Base-by-base conservation (phyloP, 1,140 invertebrate species). In the Achroia grisella region DNA sequence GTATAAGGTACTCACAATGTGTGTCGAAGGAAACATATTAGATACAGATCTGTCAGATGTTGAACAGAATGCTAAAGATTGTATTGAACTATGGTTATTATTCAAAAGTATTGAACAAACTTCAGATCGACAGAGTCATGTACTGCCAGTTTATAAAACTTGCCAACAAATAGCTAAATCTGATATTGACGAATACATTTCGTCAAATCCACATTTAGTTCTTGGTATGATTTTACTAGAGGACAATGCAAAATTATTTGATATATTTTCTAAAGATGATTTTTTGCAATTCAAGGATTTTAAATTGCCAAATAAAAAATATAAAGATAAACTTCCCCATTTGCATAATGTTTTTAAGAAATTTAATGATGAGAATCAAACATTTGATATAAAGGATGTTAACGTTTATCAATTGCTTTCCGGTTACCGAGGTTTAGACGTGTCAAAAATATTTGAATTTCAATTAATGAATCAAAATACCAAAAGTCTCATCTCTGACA, bases 321-420 rank as follows among this genome's bases (percentile, higher is more conserved):
- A 79, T 41, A 80, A 73, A 46, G 68, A 78, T 15, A 81, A 77
- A 48, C 64, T 86, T 39, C 80, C 83, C n/a, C 84, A 86, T 76
- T 66, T 87, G 35, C 64, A 78, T 55, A 83, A 72, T 53, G 71
- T 86, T 35, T 85, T 75, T 52, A 77, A 81, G 43, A 75, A 70
- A 62, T 86, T 61, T 57, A 72, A 48, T 37, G 79, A 66, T 31
- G 58, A 44, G 45, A 77, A 70, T 48, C 46, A 71, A 42, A 52
- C 62, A 34, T 67, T 63, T 30, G 78, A 76, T 29, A 68, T 64
- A 42, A 86, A 80, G 58, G 84, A 88, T 56, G 75, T 88, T 0
- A 88, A 87, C 44, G 83, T 89, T 30, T 90, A 90, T 54, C 86
- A 89, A 52, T 63, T 90, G 44, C 56, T 90, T 1, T 79, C 89